A percentile compares a stretch with the other conserved stretches of the same genome.
phyloP scores from a whole-genome alignment of 2,113 vertebrate genomes.

The Hippocampus barbouri region DNA sequence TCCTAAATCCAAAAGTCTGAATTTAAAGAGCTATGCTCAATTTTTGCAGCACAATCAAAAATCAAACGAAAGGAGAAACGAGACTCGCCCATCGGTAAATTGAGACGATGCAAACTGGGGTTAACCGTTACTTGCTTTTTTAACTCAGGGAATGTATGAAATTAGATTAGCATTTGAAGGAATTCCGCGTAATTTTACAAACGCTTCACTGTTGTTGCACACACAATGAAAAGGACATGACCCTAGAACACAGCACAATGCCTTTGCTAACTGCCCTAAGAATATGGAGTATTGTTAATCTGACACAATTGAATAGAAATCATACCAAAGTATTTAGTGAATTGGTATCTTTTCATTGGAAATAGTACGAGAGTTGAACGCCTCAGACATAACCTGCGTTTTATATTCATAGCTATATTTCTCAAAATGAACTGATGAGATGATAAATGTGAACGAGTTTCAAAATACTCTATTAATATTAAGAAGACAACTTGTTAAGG shows the following conservation, averaged over 20 bases:
- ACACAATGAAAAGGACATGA: background rate
- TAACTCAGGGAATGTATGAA: conserved; percentile 19
- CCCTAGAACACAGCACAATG: background rate
- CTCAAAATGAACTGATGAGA: too few species aligned
- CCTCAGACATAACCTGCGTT: too few species aligned
- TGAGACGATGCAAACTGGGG: background rate
- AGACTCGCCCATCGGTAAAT: background rate
- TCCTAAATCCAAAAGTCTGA: background rate
- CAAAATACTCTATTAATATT: too few species aligned
- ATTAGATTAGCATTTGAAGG: conserved; percentile 12
- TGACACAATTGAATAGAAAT: background rate
- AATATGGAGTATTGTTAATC: background rate
- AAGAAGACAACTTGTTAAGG: too few species aligned
- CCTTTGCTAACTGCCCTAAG: too few species aligned
- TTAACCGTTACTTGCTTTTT: conserved; percentile 12
- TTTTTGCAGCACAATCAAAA: background rate
- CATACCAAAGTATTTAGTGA: background rate
- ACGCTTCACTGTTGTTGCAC: conserved; percentile 8
- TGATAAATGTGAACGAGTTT: too few species aligned
- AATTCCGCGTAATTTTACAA: conserved; percentile 4
- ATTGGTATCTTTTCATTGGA: background rate
- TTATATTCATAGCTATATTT: too few species aligned
- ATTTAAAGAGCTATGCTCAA: background rate
- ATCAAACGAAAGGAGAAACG: background rate
- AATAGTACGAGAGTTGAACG: background rate